Base-by-base conservation (phyloP, 2,797 vertebrate species). In the Pangasius djambal region DNA sequence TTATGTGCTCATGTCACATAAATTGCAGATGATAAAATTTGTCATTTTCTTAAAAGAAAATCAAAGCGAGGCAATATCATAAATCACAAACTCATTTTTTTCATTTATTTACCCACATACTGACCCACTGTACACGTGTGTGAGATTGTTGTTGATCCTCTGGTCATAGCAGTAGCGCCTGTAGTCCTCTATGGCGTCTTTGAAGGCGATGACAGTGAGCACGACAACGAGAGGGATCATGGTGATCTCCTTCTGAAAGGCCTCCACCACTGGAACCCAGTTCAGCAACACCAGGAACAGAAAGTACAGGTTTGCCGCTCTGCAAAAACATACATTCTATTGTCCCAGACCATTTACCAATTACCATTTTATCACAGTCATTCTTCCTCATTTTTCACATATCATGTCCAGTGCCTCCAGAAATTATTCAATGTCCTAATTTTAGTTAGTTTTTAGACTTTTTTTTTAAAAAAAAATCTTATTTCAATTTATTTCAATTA, bases 241-340 rank as follows among this genome's bases (percentile, higher is more conserved):
- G 2, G 98, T 98, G 87, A 99, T 98, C 94, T 99, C 98, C 92
- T 98, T 99, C 90, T 98, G 97, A 93, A 99, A 99, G 69, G 98
- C 98, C 94, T 99, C 98, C 87, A 99, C 98, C 37, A 97, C 94
- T 6, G 98, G 98, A 31, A 99, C 96, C 98, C 98, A 99, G 93
- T 99, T 99, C 88, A 99, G 92, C 88, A 99, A 92, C 48, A 95
- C 97, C 85, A 99, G 92, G 94, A 99, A 99, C 25, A 99, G 94
- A 94, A 99, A 99, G 93, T 99, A 99, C 28, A 99, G 95, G 93
- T 99, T 99, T 92, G 98, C 98, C 9, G 93, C 95, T 93, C 98
- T 99, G 93, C 87, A 93, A 59, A 50, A 67, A 89, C 37, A 31
- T 10, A 48, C 55, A 82, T 65, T 18, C 18, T 44, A 67, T 59